Evolutionary conservation across 2,888 invertebrate species (phyloP).

Genomic region (Polietes domitor): DNA sequence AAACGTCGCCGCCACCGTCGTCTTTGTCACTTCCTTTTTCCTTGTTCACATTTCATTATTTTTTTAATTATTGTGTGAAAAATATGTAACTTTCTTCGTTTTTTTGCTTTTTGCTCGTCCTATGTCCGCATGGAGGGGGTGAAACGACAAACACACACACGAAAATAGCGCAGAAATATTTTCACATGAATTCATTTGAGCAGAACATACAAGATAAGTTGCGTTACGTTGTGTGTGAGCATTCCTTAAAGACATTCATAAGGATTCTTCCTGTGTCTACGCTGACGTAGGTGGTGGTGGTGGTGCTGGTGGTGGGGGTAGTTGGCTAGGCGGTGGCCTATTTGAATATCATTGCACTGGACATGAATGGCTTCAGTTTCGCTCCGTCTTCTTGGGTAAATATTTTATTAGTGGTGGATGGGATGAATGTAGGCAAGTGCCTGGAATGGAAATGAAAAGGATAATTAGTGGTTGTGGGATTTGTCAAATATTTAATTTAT

Average conservation of each 20-base stretch:
- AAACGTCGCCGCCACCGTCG: conserved; percentile 35
- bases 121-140: conserved; percentile 67
- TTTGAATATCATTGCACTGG: conserved; percentile 28
- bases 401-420: conserved; percentile 53
- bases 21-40: conserved; percentile 47
- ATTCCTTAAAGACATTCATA: conserved; percentile 48
- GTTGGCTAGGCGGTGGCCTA: not conserved
- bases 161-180: conserved; percentile 66
- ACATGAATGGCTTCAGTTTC: not conserved
- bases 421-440: not conserved
- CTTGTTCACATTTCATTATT: conserved; percentile 41
- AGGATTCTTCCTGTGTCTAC: conserved; percentile 60
- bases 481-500: conserved; percentile 57
- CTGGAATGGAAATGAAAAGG: conserved; percentile 50
- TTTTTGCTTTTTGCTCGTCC: too few relatives aligned
- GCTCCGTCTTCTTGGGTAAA: conserved; percentile 30
- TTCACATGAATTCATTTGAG: conserved; percentile 78
- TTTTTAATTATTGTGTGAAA: conserved; percentile 67
- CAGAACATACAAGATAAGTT: conserved; percentile 58
- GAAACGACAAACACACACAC: too few relatives aligned
- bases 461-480: conserved; percentile 64
- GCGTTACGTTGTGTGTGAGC: not conserved
- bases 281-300: conserved; percentile 30
- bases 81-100: conserved; percentile 58
- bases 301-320: conserved; percentile 17